Base-by-base conservation (phyloP, 2,797 vertebrate species). In the Danio choprae region DNA sequence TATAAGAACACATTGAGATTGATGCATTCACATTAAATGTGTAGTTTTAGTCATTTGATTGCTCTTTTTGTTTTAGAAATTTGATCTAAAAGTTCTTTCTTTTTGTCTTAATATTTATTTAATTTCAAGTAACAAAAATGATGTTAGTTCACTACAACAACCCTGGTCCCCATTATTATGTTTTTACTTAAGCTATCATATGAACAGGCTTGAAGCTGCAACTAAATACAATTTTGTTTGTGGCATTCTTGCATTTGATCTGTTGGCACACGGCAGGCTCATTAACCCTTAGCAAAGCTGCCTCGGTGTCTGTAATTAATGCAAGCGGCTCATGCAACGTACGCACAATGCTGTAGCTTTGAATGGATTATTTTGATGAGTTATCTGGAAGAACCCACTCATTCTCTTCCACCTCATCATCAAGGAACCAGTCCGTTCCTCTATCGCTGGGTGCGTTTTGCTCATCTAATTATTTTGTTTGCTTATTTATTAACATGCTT, bases 231-330 rank as follows among this genome's bases (percentile, higher is more conserved):
- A 13, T 51, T 29, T 29, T 40, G 16, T 58, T 20, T 16, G 48
- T 50, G 43, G 44, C 44, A 50, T 72, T 80, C 20, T 64, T 80
- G 48, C 15, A 7, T 72, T 80, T 72, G 76, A 80, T 80, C 69
- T 73, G 40, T 70, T 73, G 51, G 58, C 77, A 69, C 18, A 70
- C 13, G 56, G 44, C 67, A 71, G 58, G 58, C 69, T 80, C 59
- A 80, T 80, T 80, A 80, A 80, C 78, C 60, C 78, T 55, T 69
- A 22, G 46, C 41, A 63, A 81, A 81, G 76, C 72, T 53, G 36
- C 58, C 22, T 72, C 55, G 16, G 15, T 72, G 62, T 13, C 41
- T 79, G 18, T 75, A 75, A 79, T 83, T 83, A 80, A 79, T 68
- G 51, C 71, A 63, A 20, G 15, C 10, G 74, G 60, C 69, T 43